Conservation (phyloP, 2,113 vertebrate genomes). For the Azemiops feae region DNA sequence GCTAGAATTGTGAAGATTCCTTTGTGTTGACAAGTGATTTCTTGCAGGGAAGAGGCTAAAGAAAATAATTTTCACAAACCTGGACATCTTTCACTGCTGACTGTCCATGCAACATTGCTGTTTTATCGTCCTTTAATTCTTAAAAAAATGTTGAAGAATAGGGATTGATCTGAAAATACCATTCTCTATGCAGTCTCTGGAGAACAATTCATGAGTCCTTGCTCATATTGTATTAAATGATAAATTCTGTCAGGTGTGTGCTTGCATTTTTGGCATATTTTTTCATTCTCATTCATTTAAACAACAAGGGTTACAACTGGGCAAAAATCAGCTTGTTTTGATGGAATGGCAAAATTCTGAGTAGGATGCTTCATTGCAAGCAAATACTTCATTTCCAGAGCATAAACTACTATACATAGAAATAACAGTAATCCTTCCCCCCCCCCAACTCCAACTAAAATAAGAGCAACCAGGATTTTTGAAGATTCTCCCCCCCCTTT, state of each 20-base stretch:
- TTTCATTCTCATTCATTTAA: background rate
- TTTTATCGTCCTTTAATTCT: conserved; percentile 47
- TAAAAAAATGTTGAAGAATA: conserved; percentile 41
- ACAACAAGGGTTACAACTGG: background rate
- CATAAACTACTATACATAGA: background rate
- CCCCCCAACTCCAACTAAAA: background rate
- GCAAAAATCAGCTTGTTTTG: background rate
- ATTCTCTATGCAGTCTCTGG: background rate
- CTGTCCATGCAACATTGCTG: conserved; percentile 24
- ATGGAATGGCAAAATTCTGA: background rate
- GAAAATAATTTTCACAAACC: conserved; percentile 42
- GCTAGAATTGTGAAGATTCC: conserved; percentile 48
- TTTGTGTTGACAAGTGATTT: conserved; percentile 47
- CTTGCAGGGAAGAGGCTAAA: conserved; percentile 2
- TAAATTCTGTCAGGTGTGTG: background rate
- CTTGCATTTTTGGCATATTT: background rate
- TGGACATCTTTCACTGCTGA: conserved; percentile 44
- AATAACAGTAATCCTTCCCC: background rate
- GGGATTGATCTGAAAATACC: background rate
- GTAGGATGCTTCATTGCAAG: background rate
- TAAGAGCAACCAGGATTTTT: background rate
- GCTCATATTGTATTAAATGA: background rate
- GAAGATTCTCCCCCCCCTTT: background rate
- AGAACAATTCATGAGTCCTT: background rate
- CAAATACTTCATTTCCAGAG: background rate